A percentile compares a stretch with the other conserved stretches of the same genome.
These are phyloP conservation scores for Drosophila yooni DNA, from an alignment of 2,888 invertebrate genomes.

Conservation along the genomic window DNA sequence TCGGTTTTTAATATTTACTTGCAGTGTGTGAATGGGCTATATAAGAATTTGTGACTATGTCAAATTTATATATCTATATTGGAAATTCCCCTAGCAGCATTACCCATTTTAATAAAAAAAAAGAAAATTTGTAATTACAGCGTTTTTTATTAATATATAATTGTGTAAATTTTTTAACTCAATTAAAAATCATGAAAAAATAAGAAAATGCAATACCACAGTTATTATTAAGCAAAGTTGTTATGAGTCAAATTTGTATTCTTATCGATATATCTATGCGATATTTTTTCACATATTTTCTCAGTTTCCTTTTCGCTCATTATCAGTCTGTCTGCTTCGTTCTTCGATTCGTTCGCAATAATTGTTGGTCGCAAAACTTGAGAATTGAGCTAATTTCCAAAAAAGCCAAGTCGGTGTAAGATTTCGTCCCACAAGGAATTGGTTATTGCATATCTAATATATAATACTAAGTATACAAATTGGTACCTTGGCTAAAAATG, in stretches of 20 bases:
- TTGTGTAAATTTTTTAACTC: neutral
- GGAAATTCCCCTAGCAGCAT: neutral
- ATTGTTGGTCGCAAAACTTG: constrained; percentile 47
- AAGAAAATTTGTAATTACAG: neutral
- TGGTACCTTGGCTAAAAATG: constrained; percentile 18
- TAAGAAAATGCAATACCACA: constrained; percentile 3
- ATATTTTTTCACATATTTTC: constrained; percentile 43
- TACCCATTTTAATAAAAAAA: neutral
- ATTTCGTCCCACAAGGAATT: constrained; percentile 13
- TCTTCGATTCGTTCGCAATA: constrained; percentile 51
- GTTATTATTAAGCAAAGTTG: neutral
- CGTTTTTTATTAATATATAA: neutral
- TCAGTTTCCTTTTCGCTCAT: constrained; percentile 47
- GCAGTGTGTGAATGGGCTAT: neutral
- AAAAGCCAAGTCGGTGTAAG: constrained; percentile 30
- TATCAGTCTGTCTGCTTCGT: constrained; percentile 56
- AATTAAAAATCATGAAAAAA: neutral
- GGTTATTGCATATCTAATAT: constrained; percentile 8
- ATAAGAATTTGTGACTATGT: neutral
- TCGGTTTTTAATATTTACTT: neutral
- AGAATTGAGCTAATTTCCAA: constrained; percentile 33
- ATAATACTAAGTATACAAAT: constrained; percentile 24
- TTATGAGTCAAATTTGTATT: neutral
- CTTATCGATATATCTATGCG: constrained; percentile 41
- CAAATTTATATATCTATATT: neutral